phyloP scores from a whole-genome alignment of 92 coral and sea anemone species.

The Porites divaricata region DNA sequence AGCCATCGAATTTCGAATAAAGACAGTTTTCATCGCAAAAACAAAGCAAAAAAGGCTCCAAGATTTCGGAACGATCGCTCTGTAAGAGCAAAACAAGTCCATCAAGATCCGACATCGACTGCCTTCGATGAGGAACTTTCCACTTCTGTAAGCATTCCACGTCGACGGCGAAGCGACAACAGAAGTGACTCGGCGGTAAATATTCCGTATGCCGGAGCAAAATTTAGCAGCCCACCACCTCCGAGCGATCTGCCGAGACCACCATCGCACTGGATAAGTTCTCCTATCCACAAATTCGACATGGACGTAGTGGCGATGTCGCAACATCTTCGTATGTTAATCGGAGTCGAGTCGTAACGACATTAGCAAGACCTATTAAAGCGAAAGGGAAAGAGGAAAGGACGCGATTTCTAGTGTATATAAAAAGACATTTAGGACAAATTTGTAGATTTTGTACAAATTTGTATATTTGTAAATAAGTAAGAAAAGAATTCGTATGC shows the following conservation, averaged over 20 bases:
- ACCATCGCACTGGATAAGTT: slow-evolving; percentile 87
- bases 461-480: slow-evolving; percentile 96
- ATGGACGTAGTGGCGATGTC: slow-evolving; percentile 86
- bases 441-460: slow-evolving; percentile 91
- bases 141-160: slow-evolving; percentile 59
- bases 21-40: slow-evolving; percentile 64
- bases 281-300: slow-evolving; percentile 58
- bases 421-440: slow-evolving; percentile 62
- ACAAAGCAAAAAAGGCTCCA: slow-evolving; percentile 66
- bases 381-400: slow-evolving; percentile 15
- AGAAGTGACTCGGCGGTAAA: slow-evolving; percentile 51
- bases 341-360: slow-evolving; percentile 74
- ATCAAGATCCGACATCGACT: slow-evolving; percentile 68
- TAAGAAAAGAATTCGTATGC: slow-evolving; percentile 55
- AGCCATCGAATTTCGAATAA: slow-evolving; percentile 54
- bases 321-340: slow-evolving; percentile 81
- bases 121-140: slow-evolving; percentile 47
- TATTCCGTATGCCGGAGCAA: slow-evolving; percentile 88
- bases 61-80: slow-evolving; percentile 78
- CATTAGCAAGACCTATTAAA: slow-evolving; percentile 15
- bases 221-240: slow-evolving; percentile 92
- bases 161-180: slow-evolving; percentile 72
- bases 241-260: slow-evolving; percentile 91
- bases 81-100: slow-evolving; percentile 65
- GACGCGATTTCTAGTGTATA: slow-evolving; percentile 52